Conservation (phyloP, 2,888 invertebrate genomes). For the Trachelus iudaicus region DNA sequence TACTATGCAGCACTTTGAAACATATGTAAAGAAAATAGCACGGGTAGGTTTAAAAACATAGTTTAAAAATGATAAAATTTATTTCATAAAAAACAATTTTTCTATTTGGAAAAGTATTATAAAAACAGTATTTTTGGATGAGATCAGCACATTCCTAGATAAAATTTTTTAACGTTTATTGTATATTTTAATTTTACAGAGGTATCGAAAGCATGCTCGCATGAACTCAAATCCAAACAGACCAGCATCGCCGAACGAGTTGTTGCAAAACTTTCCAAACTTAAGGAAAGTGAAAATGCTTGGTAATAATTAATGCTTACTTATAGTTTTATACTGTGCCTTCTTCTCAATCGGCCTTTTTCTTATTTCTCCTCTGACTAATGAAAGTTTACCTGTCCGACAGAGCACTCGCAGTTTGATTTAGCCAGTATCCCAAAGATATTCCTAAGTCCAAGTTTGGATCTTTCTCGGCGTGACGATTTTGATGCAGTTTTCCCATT, state of each 20-base stretch:
- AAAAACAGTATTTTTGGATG: neutral
- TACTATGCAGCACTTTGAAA: constrained; percentile 84
- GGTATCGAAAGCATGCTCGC: constrained; percentile 67
- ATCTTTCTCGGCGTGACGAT: constrained; percentile 81
- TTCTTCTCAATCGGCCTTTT: neutral
- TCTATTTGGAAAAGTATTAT: neutral
- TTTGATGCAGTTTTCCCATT: constrained; percentile 89
- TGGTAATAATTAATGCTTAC: constrained; percentile 45
- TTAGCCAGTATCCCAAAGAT: constrained; percentile 84
- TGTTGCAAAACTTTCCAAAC: constrained; percentile 64
- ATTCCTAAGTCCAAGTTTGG: constrained; percentile 83
- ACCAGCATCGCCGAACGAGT: constrained; percentile 58
- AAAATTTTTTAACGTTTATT: constrained; percentile 14
- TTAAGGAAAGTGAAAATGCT: constrained; percentile 63
- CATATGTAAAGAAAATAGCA: constrained; percentile 83
- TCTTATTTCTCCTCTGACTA: neutral
- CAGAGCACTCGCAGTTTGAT: constrained; percentile 66
- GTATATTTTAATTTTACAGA: constrained; percentile 53
- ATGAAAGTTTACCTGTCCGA: neutral
- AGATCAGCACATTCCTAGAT: neutral
- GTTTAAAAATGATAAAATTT: neutral
- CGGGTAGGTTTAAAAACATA: constrained; percentile 51
- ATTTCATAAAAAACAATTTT: neutral
- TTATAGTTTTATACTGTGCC: neutral
- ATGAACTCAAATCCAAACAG: constrained; percentile 58